These are phyloP conservation scores for Clarias laeviceps DNA, from an alignment of 2,797 vertebrate species.

Conservation along the genomic window DNA sequence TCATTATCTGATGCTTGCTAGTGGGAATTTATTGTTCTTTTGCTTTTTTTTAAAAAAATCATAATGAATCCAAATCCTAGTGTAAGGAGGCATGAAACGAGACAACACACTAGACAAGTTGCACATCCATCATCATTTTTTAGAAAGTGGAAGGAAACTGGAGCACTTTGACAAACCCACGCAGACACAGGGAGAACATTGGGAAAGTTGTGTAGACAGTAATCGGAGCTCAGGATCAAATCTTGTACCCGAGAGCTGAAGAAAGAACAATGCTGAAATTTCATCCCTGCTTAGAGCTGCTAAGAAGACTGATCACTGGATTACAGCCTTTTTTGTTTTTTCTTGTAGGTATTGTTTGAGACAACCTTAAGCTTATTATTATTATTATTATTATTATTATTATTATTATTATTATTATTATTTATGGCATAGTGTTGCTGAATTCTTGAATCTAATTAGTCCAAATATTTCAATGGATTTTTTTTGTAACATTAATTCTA, in stretches of 20 bases:
- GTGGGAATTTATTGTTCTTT: too few species aligned
- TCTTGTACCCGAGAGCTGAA: neutral
- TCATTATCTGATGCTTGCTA: too few species aligned
- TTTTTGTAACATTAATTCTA: neutral
- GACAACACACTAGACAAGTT: neutral
- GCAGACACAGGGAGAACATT: neutral
- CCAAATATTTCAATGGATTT: neutral
- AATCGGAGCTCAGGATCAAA: constrained; percentile 5
- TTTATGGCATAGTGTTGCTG: neutral
- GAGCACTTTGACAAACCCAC: neutral
- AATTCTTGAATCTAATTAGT: neutral
- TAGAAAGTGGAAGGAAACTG: neutral
- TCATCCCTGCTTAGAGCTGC: neutral
- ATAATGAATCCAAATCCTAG: neutral
- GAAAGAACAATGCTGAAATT: neutral
- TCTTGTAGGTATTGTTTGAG: neutral
- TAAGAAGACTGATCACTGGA: neutral
- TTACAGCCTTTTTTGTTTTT: neutral
- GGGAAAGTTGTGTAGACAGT: neutral
- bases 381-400: neutral
- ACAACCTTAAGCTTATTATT: neutral
- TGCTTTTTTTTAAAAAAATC: neutral
- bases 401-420: neutral
- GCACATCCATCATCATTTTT: neutral
- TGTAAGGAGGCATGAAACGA: neutral